Percentiles rank a stretch among this genome's conserved stretches.
phyloP scores from a whole-genome alignment of 2,113 vertebrate species.

The Crypturellus undulatus region DNA sequence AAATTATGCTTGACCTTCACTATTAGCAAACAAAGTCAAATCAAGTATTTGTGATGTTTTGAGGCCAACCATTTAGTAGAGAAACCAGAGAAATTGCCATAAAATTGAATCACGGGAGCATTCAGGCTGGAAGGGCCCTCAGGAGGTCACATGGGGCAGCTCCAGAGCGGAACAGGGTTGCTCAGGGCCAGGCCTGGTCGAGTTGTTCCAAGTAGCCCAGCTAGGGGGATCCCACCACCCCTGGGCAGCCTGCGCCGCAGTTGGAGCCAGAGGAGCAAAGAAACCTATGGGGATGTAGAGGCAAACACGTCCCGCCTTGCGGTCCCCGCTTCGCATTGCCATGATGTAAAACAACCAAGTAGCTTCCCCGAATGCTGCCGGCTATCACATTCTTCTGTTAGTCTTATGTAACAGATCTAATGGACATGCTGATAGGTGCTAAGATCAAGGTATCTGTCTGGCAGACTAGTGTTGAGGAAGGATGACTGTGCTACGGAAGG shows the following conservation, averaged over 20 bases:
- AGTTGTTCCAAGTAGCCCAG: not conserved
- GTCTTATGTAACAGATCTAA: not conserved
- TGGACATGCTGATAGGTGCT: not conserved
- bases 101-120: not conserved
- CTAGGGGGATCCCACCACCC: not conserved
- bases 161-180: not conserved
- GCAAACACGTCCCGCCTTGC: not conserved
- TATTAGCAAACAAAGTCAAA: not conserved
- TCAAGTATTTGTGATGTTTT: not conserved
- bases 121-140: not conserved
- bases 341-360: not conserved
- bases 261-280: not conserved
- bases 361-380: not conserved
- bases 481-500: not conserved
- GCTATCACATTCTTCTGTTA: not conserved
- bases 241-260: not conserved
- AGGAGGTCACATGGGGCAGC: not conserved
- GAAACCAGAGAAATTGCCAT: not conserved
- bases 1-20: not conserved
- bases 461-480: not conserved
- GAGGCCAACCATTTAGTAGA: not conserved
- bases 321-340: not conserved
- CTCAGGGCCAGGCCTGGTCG: not conserved
- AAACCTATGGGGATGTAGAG: not conserved
- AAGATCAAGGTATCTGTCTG: not conserved